Conservation (phyloP, 1,140 invertebrate genomes). For the Drosophila azteca region DNA sequence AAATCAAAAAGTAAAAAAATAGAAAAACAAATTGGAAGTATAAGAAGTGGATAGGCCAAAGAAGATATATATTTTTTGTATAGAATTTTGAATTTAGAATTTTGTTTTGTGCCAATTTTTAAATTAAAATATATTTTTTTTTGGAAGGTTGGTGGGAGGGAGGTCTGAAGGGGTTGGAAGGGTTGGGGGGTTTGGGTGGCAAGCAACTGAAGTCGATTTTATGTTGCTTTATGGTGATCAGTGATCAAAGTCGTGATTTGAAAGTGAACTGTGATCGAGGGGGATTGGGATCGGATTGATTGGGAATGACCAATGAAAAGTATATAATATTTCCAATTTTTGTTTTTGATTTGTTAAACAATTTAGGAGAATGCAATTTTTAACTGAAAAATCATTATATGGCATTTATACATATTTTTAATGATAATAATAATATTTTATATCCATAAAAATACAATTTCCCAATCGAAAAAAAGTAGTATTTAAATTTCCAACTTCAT, state of each 20-base stretch:
- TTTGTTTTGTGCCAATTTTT: conserved; percentile 8
- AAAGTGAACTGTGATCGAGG: conserved; percentile 32
- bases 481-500: background rate
- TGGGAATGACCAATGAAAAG: too few relatives aligned
- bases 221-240: conserved; percentile 37
- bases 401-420: background rate
- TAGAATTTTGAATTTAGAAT: conserved; percentile 3
- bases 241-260: conserved; percentile 16
- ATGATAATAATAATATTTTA: too few relatives aligned
- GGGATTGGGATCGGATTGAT: conserved; percentile 3
- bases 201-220: conserved; percentile 38
- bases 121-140: conserved; percentile 12
- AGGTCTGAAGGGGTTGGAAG: background rate
- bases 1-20: conserved; percentile 22
- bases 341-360: conserved; percentile 11
- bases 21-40: conserved; percentile 18
- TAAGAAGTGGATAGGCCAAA: conserved; percentile 27
- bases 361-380: background rate
- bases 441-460: background rate
- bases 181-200: conserved; percentile 9
- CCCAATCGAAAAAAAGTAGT: background rate
- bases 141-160: background rate
- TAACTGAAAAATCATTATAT: background rate
- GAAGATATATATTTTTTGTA: conserved; percentile 7
- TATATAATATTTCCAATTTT: background rate